Conservation (phyloP, 2,797 vertebrate genomes). For the Lycodopsis pacificus region DNA sequence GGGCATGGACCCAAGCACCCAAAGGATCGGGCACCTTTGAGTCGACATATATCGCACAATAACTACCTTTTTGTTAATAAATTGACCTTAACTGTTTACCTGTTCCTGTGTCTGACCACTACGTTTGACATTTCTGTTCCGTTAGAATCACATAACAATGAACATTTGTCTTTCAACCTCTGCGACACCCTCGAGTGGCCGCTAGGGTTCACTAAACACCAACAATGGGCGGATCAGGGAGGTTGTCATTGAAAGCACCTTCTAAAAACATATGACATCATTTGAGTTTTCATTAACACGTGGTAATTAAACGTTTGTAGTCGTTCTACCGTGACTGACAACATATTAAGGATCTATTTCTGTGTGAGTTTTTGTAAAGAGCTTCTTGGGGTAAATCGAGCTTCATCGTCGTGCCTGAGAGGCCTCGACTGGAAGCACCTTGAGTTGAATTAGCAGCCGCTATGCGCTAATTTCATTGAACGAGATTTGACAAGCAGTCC, state of each 20-base stretch:
- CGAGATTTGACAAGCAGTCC: slow-evolving; percentile 40
- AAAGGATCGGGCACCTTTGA: background rate
- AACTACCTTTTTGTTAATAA: background rate
- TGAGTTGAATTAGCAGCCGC: slow-evolving; percentile 28
- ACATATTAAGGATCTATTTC: background rate
- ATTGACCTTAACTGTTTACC: background rate
- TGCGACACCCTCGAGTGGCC: slow-evolving; percentile 19
- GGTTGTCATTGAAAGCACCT: slow-evolving; percentile 81
- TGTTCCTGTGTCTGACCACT: background rate
- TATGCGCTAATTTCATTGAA: slow-evolving; percentile 24
- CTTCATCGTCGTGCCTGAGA: slow-evolving; percentile 27
- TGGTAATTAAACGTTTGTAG: slow-evolving; percentile 45
- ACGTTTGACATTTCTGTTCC: slow-evolving; percentile 15
- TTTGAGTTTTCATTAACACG: slow-evolving; percentile 63
- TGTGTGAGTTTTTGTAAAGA: background rate
- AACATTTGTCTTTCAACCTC: background rate
- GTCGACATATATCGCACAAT: background rate
- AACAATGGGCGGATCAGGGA: slow-evolving; percentile 19
- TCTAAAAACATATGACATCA: slow-evolving; percentile 73
- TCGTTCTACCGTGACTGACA: background rate
- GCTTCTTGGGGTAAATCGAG: background rate
- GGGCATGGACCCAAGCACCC: background rate
- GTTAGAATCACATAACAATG: background rate
- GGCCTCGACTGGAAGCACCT: slow-evolving; percentile 26
- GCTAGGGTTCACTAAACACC: slow-evolving; percentile 64